These are phyloP conservation scores for Tragelaphus imberbis DNA, from an alignment of 2,113 vertebrate genomes.

Conservation along the genomic window DNA sequence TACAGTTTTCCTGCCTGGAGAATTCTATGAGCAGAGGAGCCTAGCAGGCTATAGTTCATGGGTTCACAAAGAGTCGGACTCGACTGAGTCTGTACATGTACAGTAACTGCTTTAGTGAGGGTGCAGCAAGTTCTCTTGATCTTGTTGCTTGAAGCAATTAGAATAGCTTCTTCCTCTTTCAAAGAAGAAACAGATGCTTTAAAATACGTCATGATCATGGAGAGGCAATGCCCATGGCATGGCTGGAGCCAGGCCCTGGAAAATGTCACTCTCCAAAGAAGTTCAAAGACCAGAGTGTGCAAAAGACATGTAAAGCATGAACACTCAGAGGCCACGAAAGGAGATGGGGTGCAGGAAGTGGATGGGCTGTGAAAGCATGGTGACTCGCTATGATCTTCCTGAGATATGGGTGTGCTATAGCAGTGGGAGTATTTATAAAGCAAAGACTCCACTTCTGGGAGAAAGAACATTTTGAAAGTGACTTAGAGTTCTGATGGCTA, in stretches of 20 bases:
- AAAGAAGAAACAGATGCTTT: not conserved
- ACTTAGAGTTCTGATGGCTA: constrained; percentile 57
- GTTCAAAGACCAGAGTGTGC: constrained; percentile 48
- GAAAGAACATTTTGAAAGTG: constrained; percentile 44
- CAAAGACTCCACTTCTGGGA: constrained; percentile 50
- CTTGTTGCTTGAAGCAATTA: not conserved
- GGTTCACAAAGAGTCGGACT: not conserved
- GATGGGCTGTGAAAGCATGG: not conserved
- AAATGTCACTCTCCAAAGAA: not conserved
- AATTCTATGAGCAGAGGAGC: not conserved
- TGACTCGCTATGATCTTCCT: not conserved
- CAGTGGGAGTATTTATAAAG: constrained; percentile 63
- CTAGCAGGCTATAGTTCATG: not conserved
- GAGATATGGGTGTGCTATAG: constrained; percentile 39
- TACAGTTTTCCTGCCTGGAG: not conserved
- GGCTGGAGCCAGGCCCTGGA: not conserved
- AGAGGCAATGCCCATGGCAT: not conserved
- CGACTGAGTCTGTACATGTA: not conserved
- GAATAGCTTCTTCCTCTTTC: not conserved
- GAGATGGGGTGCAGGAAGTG: not conserved
- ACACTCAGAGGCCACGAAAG: not conserved
- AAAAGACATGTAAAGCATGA: constrained; percentile 13
- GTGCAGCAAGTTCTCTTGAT: not conserved
- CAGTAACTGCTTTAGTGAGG: not conserved
- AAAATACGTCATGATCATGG: not conserved